Base-by-base conservation (phyloP, 2,888 invertebrate species). In the Dasysyrphus tricinctus region DNA sequence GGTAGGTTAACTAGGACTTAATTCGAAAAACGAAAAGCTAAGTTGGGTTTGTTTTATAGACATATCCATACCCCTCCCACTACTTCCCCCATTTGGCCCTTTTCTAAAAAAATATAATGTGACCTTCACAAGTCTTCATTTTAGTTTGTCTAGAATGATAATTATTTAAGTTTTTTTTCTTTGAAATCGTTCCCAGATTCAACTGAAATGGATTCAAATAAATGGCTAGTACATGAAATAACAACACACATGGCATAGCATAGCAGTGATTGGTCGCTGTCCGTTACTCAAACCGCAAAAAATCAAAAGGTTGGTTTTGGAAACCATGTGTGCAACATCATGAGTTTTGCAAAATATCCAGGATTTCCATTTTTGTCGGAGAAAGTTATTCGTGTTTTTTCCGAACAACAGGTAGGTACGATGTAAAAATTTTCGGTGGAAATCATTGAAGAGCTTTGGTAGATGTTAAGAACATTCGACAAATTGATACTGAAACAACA, bases 351-450 rank as follows among this genome's bases (percentile, higher is more conserved):
- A 29, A 97, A 96, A 91, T 95, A 96, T 90, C 95, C 95, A 89
- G 96, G 96, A 0, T 96, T 95, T 90, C 95, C 95, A 0, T 96
- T 95, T 91, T 97, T 97, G 97, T 97, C 97, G 7, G 97, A 97
- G 3, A 97, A 97, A 93, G 96, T 96, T 0, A 94, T 95, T 91
- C 91, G 91, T 2, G 93, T n/a, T 95, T 51, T 94, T 95, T 24
- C 93, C 93, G 12, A 91, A 93, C n/a, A 91, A 93, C 34, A n/a
- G n/a, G n/a, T n/a, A 93, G 94, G 88, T 96, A 94, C 90, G 97
- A 97, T 91, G 97, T 97, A 0, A 93, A 96, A 59, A 97, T 96
- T 91, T 97, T 97, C 91, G 97, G 97, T 2, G 95, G 95, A 9
- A 94, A 94, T 91, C 96, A 97, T 91, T 95, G 94, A 90, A 94